Evolutionary conservation across 2,888 invertebrate genomes (phyloP).

Genomic region (Parthenolecanium corni): DNA sequence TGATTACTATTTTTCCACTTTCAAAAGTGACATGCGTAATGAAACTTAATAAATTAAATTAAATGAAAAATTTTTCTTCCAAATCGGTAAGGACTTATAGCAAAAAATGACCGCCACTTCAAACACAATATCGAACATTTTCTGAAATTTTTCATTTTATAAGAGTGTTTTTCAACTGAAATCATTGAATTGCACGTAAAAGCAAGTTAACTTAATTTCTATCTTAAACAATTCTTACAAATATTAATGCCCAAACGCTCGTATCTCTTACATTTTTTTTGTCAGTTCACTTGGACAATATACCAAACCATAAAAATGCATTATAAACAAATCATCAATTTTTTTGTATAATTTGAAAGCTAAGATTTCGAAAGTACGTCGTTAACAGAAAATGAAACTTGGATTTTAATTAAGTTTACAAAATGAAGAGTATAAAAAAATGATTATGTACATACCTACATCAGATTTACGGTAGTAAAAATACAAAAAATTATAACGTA

Average conservation of each 20-base stretch:
- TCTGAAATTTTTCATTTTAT: too few relatives aligned
- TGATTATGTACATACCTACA: neutral
- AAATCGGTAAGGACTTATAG: too few relatives aligned
- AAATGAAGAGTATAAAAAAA: conserved; percentile 12
- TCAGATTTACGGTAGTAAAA: neutral
- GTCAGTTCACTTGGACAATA: neutral
- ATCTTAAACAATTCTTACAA: neutral
- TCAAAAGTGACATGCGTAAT: too few relatives aligned
- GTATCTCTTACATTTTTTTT: neutral
- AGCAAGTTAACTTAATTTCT: neutral
- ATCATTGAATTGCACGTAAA: neutral
- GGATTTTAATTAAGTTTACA: conserved; percentile 4
- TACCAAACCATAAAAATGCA: neutral
- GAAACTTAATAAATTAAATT: too few relatives aligned
- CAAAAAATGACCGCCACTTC: too few relatives aligned
- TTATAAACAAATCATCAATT: neutral
- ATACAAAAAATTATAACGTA: neutral
- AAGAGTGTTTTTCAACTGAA: too few relatives aligned
- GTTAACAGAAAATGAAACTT: neutral
- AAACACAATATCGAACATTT: too few relatives aligned
- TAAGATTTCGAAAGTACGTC: neutral
- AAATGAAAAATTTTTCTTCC: too few relatives aligned
- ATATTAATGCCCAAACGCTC: neutral
- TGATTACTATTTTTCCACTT: too few relatives aligned
- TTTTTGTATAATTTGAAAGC: neutral